Evolutionary conservation across 2,113 vertebrate genomes (phyloP).

Genomic region (Neomonachus schauinslandi): DNA sequence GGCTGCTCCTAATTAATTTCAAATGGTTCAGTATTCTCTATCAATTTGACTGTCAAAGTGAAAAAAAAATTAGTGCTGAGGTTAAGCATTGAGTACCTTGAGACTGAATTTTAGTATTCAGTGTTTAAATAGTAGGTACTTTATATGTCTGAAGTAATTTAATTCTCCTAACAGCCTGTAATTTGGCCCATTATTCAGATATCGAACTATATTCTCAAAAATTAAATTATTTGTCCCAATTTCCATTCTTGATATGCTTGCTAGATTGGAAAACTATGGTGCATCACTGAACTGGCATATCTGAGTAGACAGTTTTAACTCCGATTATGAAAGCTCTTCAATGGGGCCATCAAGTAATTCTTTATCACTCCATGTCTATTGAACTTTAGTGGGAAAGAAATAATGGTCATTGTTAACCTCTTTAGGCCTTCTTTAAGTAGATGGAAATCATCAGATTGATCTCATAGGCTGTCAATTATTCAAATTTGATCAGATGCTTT

Average conservation of each 20-base stretch:
- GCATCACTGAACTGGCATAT: background rate
- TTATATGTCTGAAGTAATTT: background rate
- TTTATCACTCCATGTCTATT: background rate
- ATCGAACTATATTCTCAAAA: background rate
- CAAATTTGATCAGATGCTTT: slow-evolving; percentile 3
- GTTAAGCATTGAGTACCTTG: background rate
- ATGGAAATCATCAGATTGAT: background rate
- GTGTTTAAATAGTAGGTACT: background rate
- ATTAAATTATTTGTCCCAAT: background rate
- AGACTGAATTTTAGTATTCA: background rate
- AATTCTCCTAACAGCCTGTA: background rate
- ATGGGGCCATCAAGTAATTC: background rate
- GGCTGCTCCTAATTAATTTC: slow-evolving; percentile 4
- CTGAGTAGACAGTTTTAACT: background rate
- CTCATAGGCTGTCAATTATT: background rate
- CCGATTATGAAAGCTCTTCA: background rate
- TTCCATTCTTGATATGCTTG: slow-evolving; percentile 28
- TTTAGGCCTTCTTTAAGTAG: background rate
- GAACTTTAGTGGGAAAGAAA: background rate
- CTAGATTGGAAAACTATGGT: background rate
- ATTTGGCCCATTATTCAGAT: background rate
- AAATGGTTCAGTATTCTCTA: background rate
- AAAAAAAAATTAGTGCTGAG: background rate
- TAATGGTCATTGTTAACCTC: background rate
- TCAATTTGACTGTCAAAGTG: background rate